These are phyloP conservation scores for Phragmatobia fuliginosa DNA, from an alignment of 2,888 invertebrate genomes.

Conservation along the genomic window DNA sequence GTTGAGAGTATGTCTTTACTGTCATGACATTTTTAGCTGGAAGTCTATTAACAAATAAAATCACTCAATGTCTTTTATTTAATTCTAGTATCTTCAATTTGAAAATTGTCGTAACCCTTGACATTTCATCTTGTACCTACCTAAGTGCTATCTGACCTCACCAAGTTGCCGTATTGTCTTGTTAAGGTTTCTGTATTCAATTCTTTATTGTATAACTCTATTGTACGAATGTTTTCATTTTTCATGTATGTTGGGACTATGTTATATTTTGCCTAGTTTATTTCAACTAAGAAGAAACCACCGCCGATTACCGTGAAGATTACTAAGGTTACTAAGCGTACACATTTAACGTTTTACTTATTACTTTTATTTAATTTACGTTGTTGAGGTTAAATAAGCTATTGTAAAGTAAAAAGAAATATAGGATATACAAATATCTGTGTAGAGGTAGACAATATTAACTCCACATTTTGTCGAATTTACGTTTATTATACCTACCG, in stretches of 20 bases:
- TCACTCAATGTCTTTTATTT: neutral
- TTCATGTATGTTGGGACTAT: neutral
- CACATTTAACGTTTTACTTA: too few relatives aligned
- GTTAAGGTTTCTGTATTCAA: neutral
- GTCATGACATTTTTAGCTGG: neutral
- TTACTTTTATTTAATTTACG: neutral
- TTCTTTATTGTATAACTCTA: neutral
- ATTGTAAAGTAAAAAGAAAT: neutral
- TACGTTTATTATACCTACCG: too few relatives aligned
- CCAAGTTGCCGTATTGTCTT: neutral
- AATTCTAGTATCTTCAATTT: neutral
- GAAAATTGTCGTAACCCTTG: neutral
- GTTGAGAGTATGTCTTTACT: neutral
- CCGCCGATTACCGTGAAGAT: too few relatives aligned
- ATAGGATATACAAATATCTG: neutral
- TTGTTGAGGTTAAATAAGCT: neutral
- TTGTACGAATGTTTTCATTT: neutral
- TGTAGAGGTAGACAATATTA: too few relatives aligned
- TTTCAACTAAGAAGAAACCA: too few relatives aligned
- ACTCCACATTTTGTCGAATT: too few relatives aligned
- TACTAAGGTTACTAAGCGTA: too few relatives aligned
- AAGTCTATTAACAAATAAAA: neutral
- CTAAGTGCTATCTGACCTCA: slow-evolving; percentile 2
- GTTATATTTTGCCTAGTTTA: neutral
- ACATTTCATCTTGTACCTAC: neutral